Base-by-base conservation (phyloP, 92 coral and sea anemone genomes). In the Diadumene lineata region DNA sequence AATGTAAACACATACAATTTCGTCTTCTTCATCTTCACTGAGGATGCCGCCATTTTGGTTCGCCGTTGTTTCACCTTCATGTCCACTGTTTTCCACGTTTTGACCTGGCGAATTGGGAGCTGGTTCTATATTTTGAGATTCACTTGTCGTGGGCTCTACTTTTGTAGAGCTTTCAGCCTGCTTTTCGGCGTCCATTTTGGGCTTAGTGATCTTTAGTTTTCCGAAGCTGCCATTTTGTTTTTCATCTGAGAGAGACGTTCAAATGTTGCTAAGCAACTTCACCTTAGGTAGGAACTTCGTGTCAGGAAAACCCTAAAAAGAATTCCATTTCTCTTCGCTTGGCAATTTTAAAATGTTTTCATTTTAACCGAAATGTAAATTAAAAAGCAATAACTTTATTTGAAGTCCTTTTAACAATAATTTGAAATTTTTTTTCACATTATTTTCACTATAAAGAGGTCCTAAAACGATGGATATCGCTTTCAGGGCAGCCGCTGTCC, bases 181-280 rank as follows among this genome's bases (percentile, higher is more conserved):
- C n/a, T 53, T 60, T 22, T 23, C 32, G 1, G 7, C 65, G 65
- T 60, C 65, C 65, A 60, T 60, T 7, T 60, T 60, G 30, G 17
- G 24, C 18, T 53, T 53, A 53, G 58, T 60, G 22, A n/a, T 10
- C 22, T 7, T 60, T 2, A 60, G 8, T 1, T 27, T 60, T 18
- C 7, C 1, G 31, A 60, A 21, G 65, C 65, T 21, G 65, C 65
- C 65, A 60, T 60, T 2, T 60, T 60, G 65, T 21, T 60, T 60
- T 26, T n/a, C n/a, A 6, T 23, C 30, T 30, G 1, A 1, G 17
- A 7, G 65, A 23, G 65, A 27, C 17, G 7, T 53, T 53, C 9
- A 23, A 8, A 16, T 32, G 65, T 60, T 60, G 17, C 65, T 60
- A 2, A 23, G 65, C 65, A 60, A 60, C 65, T 53, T 9, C 13